phyloP scores from a whole-genome alignment of 1,140 invertebrate genomes.

The Nasonia giraulti region DNA sequence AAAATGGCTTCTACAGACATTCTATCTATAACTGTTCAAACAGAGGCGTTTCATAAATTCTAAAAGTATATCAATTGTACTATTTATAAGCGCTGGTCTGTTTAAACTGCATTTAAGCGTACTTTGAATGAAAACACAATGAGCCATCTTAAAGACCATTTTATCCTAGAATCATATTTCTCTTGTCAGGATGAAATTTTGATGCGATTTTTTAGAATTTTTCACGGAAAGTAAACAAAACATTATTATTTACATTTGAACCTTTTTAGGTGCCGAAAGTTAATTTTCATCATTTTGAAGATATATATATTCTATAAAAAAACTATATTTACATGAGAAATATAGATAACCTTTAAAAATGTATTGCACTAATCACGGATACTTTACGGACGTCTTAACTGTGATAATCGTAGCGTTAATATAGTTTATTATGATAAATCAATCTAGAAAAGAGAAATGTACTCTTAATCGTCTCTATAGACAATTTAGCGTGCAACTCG shows the following conservation, averaged over 20 bases:
- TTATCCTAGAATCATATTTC: constrained; percentile 6
- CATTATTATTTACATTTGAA: background rate
- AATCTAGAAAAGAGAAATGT: constrained; percentile 20
- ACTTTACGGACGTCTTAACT: constrained; percentile 9
- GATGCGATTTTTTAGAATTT: background rate
- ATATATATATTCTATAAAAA: background rate
- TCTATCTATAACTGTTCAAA: constrained; percentile 10
- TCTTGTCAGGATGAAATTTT: background rate
- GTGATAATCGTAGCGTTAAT: constrained; percentile 4
- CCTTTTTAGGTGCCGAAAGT: background rate
- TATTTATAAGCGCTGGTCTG: constrained; percentile 20
- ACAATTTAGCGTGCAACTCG: background rate
- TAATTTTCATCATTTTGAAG: background rate
- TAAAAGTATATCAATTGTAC: background rate
- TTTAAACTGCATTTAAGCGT: background rate
- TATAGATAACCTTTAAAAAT: background rate
- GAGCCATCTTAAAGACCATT: background rate
- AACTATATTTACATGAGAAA: background rate
- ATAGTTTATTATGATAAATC: background rate
- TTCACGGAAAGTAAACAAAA: background rate
- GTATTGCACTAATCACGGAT: background rate
- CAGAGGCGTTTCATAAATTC: constrained; percentile 6
- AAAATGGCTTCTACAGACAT: background rate
- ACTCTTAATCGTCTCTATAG: background rate
- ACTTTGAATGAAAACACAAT: constrained; percentile 7